phyloP scores from a whole-genome alignment of 1,140 invertebrate species.

The Trypoxylus dichotomus region DNA sequence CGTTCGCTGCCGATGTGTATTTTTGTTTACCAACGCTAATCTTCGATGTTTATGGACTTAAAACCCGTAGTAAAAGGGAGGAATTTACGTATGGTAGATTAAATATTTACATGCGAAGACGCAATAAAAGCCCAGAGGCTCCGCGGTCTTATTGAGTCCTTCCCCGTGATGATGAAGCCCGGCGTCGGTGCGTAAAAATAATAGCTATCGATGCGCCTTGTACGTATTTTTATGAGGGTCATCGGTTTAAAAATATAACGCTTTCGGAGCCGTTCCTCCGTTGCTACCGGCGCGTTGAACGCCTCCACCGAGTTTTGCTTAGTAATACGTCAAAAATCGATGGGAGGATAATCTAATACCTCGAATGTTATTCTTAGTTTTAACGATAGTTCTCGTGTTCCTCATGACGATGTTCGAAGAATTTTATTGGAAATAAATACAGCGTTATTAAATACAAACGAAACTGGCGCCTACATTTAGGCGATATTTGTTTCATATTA shows the following conservation, averaged over 20 bases:
- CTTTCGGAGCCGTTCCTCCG: background rate
- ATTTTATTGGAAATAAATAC: background rate
- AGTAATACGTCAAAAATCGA: background rate
- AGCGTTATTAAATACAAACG: too few species aligned
- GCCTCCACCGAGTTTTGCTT: too few species aligned
- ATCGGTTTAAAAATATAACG: conserved; percentile 11
- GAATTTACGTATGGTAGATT: conserved; percentile 5
- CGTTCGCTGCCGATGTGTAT: background rate
- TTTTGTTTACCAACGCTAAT: conserved; percentile 15
- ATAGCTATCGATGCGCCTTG: conserved; percentile 14
- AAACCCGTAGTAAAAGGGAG: conserved; percentile 10
- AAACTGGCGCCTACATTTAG: too few species aligned
- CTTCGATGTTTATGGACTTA: conserved; percentile 23
- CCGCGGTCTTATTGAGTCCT: conserved; percentile 6
- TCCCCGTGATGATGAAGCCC: background rate
- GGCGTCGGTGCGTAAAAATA: background rate
- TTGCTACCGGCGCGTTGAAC: background rate
- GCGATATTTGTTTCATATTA: too few species aligned
- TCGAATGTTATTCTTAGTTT: background rate
- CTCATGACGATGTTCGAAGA: background rate
- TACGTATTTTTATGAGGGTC: background rate
- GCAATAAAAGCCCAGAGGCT: background rate
- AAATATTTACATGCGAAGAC: conserved; percentile 20
- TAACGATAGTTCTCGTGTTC: background rate
- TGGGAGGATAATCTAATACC: background rate